Evolutionary conservation across 2,113 vertebrate species (phyloP).

Genomic region (Prunella himalayana): DNA sequence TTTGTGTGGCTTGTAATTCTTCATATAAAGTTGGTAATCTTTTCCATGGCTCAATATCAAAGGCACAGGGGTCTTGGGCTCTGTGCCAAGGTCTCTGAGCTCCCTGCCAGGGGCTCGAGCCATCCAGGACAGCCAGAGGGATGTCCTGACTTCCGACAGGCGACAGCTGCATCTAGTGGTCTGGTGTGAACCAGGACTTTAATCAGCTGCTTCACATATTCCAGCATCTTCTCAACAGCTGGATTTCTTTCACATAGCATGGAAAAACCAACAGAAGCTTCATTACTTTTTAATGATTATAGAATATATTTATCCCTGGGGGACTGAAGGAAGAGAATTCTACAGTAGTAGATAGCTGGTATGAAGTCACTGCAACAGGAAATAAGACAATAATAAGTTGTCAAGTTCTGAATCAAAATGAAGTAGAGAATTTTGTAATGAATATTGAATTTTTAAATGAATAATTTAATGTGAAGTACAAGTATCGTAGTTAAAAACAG

Average conservation of each 20-base stretch:
- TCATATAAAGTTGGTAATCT: no score
- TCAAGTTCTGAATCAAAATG: background rate
- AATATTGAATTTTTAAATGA: background rate
- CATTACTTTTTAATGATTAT: background rate
- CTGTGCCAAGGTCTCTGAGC: no score
- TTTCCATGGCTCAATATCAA: no score
- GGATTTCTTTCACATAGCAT: background rate
- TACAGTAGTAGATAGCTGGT: background rate
- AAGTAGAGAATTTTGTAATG: background rate
- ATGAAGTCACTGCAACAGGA: background rate
- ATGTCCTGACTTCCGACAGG: no score
- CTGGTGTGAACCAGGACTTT: background rate
- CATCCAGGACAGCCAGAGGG: no score
- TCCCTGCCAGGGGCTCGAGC: no score
- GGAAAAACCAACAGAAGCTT: background rate
- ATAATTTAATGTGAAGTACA: background rate
- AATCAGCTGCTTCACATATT: background rate
- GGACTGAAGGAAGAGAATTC: background rate
- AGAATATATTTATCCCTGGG: background rate
- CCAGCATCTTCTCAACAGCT: background rate
- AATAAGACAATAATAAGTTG: background rate
- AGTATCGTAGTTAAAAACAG: fast-evolving
- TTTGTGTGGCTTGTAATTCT: no score
- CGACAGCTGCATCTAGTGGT: background rate
- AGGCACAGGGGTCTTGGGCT: no score